Percentiles rank a stretch among this genome's conserved stretches.
phyloP scores from a whole-genome alignment of 64 coral and sea anemone species.

The Catalaphyllia jardinei region DNA sequence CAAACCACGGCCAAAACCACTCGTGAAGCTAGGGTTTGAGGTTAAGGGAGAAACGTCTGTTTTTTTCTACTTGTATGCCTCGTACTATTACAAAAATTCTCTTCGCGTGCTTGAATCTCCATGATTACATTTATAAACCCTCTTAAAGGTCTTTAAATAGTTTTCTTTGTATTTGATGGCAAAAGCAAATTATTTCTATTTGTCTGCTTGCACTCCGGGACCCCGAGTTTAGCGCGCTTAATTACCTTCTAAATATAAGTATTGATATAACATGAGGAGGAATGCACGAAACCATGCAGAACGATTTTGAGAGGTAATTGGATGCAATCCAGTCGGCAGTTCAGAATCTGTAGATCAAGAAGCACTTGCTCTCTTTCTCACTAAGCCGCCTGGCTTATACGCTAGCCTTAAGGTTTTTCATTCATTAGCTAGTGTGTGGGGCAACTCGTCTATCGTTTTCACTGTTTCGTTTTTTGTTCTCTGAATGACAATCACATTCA shows the following conservation, averaged over 20 bases:
- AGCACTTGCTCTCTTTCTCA: too few relatives aligned
- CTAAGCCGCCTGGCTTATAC: too few relatives aligned
- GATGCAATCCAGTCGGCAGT: not conserved
- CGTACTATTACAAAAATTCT: not conserved
- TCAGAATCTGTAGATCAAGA: not conserved
- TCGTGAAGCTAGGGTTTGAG: not conserved
- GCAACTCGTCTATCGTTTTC: too few relatives aligned
- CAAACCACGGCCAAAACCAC: not conserved
- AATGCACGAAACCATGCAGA: not conserved
- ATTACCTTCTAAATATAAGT: not conserved
- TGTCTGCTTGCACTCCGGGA: not conserved
- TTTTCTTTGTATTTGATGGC: slow-evolving; percentile 7
- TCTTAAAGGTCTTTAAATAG: not conserved
- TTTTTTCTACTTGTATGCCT: too few relatives aligned
- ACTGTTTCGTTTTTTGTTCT: too few relatives aligned
- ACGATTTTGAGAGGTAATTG: not conserved
- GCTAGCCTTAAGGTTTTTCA: too few relatives aligned
- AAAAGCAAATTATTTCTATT: not conserved
- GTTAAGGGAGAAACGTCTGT: not conserved
- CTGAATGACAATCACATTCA: too few relatives aligned
- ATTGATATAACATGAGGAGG: not conserved
- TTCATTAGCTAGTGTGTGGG: too few relatives aligned
- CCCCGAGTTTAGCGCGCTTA: not conserved
- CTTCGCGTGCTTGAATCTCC: not conserved
- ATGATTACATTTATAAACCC: not conserved